Evolutionary conservation across 2,888 invertebrate species (phyloP).

Genomic region (Octonoba sinensis): DNA sequence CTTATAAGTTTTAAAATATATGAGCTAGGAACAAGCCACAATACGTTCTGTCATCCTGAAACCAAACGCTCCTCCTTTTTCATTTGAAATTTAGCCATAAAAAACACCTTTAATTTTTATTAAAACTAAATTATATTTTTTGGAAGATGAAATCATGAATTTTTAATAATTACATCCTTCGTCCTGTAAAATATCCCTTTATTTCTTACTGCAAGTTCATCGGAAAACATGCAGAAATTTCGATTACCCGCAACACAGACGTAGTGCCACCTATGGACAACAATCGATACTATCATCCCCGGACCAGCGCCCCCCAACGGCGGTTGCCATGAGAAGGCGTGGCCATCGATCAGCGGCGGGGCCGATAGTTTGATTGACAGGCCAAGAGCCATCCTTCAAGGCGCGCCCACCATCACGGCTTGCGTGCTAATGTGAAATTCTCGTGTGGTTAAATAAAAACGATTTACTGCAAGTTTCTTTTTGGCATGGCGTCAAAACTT

Average conservation of each 20-base stretch:
- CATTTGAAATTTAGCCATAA: too few species aligned
- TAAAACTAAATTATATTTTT: too few species aligned
- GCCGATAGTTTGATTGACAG: conserved; percentile 59
- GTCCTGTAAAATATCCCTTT: conserved; percentile 31
- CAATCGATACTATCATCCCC: conserved; percentile 40
- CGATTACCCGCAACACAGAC: conserved; percentile 31
- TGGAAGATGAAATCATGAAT: too few species aligned
- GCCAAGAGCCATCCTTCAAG: conserved; percentile 49
- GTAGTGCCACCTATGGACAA: conserved; percentile 56
- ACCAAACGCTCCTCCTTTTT: too few species aligned
- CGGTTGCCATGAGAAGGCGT: conserved; percentile 35
- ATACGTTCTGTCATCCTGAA: too few species aligned
- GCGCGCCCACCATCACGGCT: conserved; percentile 50
- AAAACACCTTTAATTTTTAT: too few species aligned
- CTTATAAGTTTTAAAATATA: too few species aligned
- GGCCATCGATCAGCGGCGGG: conserved; percentile 47
- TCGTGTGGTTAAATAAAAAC: conserved; percentile 47
- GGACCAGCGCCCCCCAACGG: conserved; percentile 26
- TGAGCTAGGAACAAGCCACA: too few species aligned
- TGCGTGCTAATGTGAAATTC: conserved; percentile 52
- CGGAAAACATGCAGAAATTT: conserved; percentile 22
- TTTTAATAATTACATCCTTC: too few species aligned
- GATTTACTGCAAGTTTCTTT: conserved; percentile 35
- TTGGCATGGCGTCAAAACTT: conserved; percentile 47
- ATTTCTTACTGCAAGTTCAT: conserved; percentile 44